These are phyloP conservation scores for Toxotes jaculatrix DNA, from an alignment of 2,113 vertebrate genomes.

Conservation along the genomic window DNA sequence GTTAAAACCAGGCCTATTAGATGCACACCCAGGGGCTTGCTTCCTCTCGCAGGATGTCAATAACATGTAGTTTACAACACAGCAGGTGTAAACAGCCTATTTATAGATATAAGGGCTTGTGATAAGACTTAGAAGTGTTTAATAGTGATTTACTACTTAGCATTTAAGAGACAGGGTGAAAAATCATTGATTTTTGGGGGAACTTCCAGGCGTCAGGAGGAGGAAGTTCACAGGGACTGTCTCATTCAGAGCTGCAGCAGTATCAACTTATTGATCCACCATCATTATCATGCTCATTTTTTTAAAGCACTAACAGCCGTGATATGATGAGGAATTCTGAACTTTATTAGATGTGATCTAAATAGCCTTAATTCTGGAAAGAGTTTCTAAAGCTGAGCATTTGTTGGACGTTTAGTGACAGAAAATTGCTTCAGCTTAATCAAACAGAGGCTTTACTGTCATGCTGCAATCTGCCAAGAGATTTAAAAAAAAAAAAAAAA, in stretches of 20 bases:
- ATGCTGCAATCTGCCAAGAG: not conserved
- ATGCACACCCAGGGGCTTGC: slow-evolving; percentile 21
- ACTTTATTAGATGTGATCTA: not conserved
- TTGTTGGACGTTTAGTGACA: not conserved
- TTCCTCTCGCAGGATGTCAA: slow-evolving; percentile 55
- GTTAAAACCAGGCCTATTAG: slow-evolving; percentile 49
- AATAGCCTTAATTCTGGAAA: slow-evolving; percentile 2
- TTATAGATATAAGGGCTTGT: slow-evolving; percentile 28
- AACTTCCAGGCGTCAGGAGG: not conserved
- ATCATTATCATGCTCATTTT: slow-evolving; percentile 1
- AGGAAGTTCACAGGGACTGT: slow-evolving; percentile 3
- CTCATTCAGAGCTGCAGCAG: not conserved
- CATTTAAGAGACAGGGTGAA: slow-evolving; percentile 1
- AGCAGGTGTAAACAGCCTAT: slow-evolving; percentile 39
- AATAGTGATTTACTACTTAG: slow-evolving; percentile 6
- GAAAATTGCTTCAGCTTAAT: slow-evolving; percentile 5
- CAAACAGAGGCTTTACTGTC: not conserved
- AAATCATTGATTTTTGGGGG: slow-evolving; percentile 17
- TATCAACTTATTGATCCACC: slow-evolving; percentile 23
- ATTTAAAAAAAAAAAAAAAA: too few relatives aligned
- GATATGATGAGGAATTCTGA: not conserved
- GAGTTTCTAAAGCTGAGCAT: not conserved
- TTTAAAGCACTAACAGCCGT: not conserved
- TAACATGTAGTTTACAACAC: slow-evolving; percentile 44
- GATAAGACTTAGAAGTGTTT: slow-evolving; percentile 28